These are phyloP conservation scores for Momotus momota DNA, from an alignment of 2,797 vertebrate genomes.

Conservation along the genomic window DNA sequence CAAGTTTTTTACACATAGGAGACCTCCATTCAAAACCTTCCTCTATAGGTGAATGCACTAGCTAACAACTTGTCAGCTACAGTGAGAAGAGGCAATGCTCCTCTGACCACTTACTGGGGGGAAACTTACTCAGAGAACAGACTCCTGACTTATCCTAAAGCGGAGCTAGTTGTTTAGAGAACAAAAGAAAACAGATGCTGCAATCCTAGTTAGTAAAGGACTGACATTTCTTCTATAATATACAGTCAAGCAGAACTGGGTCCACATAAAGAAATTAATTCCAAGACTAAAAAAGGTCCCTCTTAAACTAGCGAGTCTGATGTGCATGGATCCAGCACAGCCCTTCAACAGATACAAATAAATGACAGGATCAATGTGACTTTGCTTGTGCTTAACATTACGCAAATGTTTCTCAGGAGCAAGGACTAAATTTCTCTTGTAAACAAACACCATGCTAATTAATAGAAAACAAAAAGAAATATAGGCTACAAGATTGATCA, in stretches of 20 bases:
- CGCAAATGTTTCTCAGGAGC: not conserved
- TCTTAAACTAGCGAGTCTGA: not conserved
- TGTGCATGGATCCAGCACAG: not conserved
- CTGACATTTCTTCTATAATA: not conserved
- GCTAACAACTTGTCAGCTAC: not conserved
- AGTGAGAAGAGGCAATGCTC: not conserved
- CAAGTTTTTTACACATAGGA: not conserved
- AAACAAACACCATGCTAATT: not conserved
- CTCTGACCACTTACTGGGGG: not conserved
- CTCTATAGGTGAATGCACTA: not conserved
- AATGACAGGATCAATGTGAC: not conserved
- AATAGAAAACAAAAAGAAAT: not conserved
- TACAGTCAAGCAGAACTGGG: not conserved
- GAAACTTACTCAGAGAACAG: not conserved
- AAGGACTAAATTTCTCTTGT: not conserved
- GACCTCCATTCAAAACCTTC: too few relatives aligned
- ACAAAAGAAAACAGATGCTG: not conserved
- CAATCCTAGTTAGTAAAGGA: not conserved
- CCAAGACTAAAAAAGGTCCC: not conserved
- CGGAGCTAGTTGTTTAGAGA: not conserved
- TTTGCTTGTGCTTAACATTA: not conserved
- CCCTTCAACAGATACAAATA: not conserved
- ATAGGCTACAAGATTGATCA: not conserved
- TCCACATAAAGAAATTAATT: not conserved
- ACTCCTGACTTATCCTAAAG: not conserved